A percentile compares a stretch with the other conserved stretches of the same genome.
phyloP scores from a whole-genome alignment of 2,888 invertebrate genomes.

The Cephus nigrinus region DNA sequence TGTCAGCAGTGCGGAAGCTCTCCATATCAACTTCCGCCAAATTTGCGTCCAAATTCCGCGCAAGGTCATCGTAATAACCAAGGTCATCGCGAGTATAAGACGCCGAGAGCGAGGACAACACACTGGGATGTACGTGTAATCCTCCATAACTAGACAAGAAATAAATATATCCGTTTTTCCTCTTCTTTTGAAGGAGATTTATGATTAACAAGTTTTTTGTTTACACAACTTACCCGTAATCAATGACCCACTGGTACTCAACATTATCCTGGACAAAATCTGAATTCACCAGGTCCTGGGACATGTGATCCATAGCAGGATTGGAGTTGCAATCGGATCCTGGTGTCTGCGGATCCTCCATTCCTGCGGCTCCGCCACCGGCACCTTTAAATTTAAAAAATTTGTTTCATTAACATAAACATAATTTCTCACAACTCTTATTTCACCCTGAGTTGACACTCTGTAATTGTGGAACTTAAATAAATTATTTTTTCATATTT shows the following conservation, averaged over 20 bases:
- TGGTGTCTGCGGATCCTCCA: conserved; percentile 67
- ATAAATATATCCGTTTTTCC: conserved; percentile 10
- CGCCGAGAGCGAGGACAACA: conserved; percentile 83
- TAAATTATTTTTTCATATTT: not conserved
- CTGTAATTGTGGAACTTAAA: not conserved
- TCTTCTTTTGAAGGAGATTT: conserved; percentile 4
- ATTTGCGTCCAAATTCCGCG: conserved; percentile 91
- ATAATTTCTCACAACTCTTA: not conserved
- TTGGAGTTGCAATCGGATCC: conserved; percentile 73
- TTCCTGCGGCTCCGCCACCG: conserved; percentile 52
- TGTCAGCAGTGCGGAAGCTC: conserved; percentile 91
- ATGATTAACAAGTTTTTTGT: not conserved
- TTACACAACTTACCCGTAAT: conserved; percentile 76
- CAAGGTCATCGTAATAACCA: conserved; percentile 84
- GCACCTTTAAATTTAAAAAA: conserved; percentile 39
- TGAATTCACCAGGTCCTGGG: conserved; percentile 68
- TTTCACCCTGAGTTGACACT: not conserved
- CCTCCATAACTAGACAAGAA: conserved; percentile 73
- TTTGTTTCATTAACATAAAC: not conserved
- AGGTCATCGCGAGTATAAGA: conserved; percentile 78
- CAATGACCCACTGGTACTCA: conserved; percentile 92
- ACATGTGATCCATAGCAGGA: conserved; percentile 69
- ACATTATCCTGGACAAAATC: conserved; percentile 88
- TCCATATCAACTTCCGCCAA: conserved; percentile 96
- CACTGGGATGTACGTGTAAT: conserved; percentile 82